Evolutionary conservation across 2,113 vertebrate genomes (phyloP).

Genomic region (Casuarius casuarius): DNA sequence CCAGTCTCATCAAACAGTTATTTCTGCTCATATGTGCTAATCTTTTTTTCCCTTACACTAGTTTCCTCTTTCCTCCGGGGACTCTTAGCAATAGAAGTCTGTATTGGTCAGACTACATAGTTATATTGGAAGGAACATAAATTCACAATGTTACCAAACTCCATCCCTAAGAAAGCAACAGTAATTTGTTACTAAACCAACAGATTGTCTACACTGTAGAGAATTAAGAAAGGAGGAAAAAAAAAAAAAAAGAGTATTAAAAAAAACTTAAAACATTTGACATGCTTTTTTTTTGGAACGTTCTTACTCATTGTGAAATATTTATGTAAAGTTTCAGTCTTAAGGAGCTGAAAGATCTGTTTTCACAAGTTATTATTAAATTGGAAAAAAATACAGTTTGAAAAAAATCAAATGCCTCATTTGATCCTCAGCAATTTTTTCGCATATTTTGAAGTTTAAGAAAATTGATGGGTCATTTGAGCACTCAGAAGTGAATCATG

Average conservation of each 20-base stretch:
- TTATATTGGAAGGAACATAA: no score
- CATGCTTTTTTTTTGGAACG: background rate
- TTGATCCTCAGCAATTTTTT: background rate
- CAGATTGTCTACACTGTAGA: background rate
- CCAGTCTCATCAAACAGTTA: background rate
- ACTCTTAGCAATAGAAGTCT: background rate
- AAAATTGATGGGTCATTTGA: background rate
- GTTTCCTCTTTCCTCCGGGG: background rate
- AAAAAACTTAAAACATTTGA: background rate
- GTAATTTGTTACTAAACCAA: slow-evolving; percentile 1
- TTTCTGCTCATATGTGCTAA: background rate
- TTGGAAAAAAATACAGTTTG: background rate
- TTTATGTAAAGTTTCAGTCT: background rate
- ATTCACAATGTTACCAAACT: background rate
- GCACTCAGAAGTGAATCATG: background rate
- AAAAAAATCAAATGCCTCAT: background rate
- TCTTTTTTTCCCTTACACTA: background rate
- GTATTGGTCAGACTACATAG: background rate
- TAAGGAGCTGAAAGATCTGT: background rate
- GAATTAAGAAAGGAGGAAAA: background rate
- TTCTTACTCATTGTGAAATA: background rate
- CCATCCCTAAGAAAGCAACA: background rate
- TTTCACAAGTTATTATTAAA: background rate
- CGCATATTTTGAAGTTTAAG: background rate
- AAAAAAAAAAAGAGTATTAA: background rate